A percentile compares a stretch with the other conserved stretches of the same genome.
Evolutionary conservation across 2,888 invertebrate genomes (phyloP).

Genomic region (Napeogenes inachia): DNA sequence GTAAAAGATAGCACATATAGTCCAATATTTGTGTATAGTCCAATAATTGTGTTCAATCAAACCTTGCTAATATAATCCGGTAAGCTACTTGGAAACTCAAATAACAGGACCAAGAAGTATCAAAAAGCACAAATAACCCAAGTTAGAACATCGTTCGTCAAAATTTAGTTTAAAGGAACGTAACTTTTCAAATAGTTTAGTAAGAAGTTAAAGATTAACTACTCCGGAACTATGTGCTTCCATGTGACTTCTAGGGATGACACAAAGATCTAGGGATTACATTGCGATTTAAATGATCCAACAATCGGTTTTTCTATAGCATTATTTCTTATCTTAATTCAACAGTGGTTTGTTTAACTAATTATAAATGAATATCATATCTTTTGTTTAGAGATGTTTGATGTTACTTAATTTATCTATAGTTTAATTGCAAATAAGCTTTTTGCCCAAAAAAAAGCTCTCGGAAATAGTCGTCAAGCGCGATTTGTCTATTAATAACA

Average conservation of each 20-base stretch:
- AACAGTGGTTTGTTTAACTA: too few species aligned
- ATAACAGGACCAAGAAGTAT: conserved; percentile 12
- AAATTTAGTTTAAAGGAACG: conserved; percentile 22
- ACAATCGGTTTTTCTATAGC: too few species aligned
- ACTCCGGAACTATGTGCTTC: background rate
- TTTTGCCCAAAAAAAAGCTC: too few species aligned
- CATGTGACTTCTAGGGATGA: background rate
- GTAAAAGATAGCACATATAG: background rate
- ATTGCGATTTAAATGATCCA: too few species aligned
- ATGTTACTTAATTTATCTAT: too few species aligned
- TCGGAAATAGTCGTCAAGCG: too few species aligned
- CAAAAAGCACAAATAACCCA: conserved; percentile 12
- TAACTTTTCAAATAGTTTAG: background rate
- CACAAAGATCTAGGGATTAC: too few species aligned
- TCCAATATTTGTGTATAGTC: background rate
- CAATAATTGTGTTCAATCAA: background rate
- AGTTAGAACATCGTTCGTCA: conserved; percentile 21
- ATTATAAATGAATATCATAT: too few species aligned
- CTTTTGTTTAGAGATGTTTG: too few species aligned
- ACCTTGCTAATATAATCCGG: conserved; percentile 4
- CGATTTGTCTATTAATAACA: too few species aligned
- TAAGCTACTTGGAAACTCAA: conserved; percentile 11
- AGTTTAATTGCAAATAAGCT: too few species aligned
- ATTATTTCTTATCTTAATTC: too few species aligned
- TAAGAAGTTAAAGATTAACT: background rate